These are phyloP conservation scores for Vidua macroura DNA, from an alignment of 2,113 vertebrate genomes.

Conservation along the genomic window DNA sequence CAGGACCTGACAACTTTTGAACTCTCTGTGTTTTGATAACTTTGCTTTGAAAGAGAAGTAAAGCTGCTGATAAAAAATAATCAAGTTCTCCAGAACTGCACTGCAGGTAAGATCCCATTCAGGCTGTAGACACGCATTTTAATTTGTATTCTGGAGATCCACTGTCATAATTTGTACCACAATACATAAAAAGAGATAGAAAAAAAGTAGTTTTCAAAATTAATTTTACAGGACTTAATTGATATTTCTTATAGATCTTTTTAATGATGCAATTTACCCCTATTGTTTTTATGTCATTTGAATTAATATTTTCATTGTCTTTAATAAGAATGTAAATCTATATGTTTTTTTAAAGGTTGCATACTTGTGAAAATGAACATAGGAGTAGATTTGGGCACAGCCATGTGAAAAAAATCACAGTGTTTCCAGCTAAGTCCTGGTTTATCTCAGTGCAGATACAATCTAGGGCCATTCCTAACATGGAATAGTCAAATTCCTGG, in stretches of 20 bases:
- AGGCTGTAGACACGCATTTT: neutral
- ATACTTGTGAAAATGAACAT: neutral
- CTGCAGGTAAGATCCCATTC: neutral
- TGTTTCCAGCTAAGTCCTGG: neutral
- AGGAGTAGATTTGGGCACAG: neutral
- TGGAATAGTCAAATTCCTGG: neutral
- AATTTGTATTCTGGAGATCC: neutral
- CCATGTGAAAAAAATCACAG: fast-evolving
- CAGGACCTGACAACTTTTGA: neutral
- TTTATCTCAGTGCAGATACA: neutral
- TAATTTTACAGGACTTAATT: neutral
- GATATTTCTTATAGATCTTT: neutral
- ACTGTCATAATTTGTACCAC: neutral
- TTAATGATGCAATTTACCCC: neutral
- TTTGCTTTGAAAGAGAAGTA: neutral
- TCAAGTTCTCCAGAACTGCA: neutral
- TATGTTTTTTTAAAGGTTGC: neutral
- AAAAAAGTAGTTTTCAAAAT: neutral
- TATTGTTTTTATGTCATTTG: neutral
- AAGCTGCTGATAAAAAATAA: neutral
- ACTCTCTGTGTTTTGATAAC: neutral
- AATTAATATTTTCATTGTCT: neutral
- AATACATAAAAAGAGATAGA: neutral
- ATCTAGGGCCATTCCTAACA: neutral
- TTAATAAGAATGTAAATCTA: neutral